Evolutionary conservation across 2,113 vertebrate genomes (phyloP).

Genomic region (Oncorhynchus keta): DNA sequence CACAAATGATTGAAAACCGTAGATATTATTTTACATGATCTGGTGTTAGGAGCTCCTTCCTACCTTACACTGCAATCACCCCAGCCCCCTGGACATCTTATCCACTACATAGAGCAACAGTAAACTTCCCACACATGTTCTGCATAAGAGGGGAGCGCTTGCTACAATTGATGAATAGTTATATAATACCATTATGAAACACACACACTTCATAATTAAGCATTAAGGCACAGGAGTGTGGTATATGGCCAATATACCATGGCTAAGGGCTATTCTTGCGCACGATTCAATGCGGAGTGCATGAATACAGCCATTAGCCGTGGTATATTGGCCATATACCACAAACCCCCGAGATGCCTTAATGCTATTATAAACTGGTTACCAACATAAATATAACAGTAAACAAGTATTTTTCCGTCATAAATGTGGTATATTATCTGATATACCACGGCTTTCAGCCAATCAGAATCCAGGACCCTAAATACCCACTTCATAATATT

Average conservation of each 20-base stretch:
- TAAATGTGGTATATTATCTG: too few species aligned
- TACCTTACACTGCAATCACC: neutral
- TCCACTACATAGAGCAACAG: neutral
- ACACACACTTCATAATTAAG: neutral
- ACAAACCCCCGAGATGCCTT: too few species aligned
- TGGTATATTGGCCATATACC: too few species aligned
- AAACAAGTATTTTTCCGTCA: too few species aligned
- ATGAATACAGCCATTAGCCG: too few species aligned
- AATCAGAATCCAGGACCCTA: neutral
- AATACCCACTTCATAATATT: neutral
- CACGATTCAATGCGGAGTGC: too few species aligned
- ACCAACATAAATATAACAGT: too few species aligned
- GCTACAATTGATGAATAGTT: neutral
- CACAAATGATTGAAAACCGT: neutral
- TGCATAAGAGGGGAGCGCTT: neutral
- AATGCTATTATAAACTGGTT: too few species aligned
- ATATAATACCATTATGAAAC: slow-evolving; percentile 3
- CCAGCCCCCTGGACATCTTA: neutral
- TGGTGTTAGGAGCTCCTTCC: neutral
- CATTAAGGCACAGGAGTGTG: too few species aligned
- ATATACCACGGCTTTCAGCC: too few species aligned
- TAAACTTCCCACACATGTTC: neutral
- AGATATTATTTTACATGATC: neutral
- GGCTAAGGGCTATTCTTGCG: too few species aligned
- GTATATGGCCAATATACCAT: too few species aligned